Evolutionary conservation across 2,888 invertebrate species (phyloP).

Genomic region (Sussaba pulchella): DNA sequence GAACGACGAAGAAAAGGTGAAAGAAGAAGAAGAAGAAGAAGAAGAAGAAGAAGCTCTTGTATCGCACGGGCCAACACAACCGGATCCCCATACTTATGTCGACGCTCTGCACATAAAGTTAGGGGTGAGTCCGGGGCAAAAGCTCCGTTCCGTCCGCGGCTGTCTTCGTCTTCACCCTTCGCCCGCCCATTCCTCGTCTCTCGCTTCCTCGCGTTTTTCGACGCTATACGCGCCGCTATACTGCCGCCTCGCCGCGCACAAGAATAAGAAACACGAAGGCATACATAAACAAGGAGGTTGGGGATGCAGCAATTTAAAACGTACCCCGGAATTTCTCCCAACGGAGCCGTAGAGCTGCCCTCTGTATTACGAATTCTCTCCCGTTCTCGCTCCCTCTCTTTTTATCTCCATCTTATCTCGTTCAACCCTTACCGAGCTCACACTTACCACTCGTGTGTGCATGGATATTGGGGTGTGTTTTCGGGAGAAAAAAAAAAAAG

Average conservation of each 20-base stretch:
- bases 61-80: conserved; percentile 44
- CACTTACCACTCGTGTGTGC: conserved; percentile 4
- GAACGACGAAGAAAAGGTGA: background rate
- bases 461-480: background rate
- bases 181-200: conserved; percentile 17
- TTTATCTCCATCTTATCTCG: conserved; percentile 49
- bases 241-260: conserved; percentile 77
- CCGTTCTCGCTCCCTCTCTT: conserved; percentile 65
- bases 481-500: conserved; percentile 20
- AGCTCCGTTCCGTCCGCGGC: conserved; percentile 36
- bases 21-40: conserved; percentile 43
- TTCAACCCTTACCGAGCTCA: conserved; percentile 11
- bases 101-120: conserved; percentile 83
- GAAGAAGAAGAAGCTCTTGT: conserved; percentile 40
- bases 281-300: conserved; percentile 84
- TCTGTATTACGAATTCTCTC: conserved; percentile 84
- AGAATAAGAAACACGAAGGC: conserved; percentile 84
- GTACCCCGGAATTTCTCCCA: conserved; percentile 85
- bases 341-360: conserved; percentile 84
- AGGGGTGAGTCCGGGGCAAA: conserved; percentile 70
- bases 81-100: conserved; percentile 82
- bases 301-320: conserved; percentile 85
- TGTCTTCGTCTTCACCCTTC: conserved; percentile 68
- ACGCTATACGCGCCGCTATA: conserved; percentile 1
- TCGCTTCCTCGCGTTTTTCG: conserved; percentile 31